These are phyloP conservation scores for Denticeps clupeoides DNA, from an alignment of 2,797 vertebrate species.

Conservation along the genomic window DNA sequence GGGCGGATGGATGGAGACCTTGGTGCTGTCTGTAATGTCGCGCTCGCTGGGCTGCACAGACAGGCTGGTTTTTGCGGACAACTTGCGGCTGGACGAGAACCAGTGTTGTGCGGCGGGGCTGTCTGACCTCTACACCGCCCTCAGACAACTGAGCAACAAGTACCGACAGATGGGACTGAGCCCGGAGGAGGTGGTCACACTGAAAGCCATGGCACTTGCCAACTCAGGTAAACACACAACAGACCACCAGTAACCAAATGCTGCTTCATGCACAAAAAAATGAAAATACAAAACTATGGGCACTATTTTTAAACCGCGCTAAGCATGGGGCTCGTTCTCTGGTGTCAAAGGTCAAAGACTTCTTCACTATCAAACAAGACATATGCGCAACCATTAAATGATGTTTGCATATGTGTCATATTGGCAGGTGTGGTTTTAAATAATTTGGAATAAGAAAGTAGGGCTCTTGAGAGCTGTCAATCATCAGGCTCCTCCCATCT, in stretches of 20 bases:
- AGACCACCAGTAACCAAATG: conserved; percentile 5
- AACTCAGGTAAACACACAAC: conserved; percentile 46
- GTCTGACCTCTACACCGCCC: conserved; percentile 40
- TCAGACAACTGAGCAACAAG: conserved; percentile 44
- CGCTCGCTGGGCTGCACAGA: conserved; percentile 37
- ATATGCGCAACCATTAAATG: no score
- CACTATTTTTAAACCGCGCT: no score
- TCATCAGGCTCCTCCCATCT: no score
- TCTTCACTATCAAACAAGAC: no score
- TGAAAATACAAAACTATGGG: background rate
- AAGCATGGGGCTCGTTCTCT: no score
- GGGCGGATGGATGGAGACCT: conserved; percentile 60
- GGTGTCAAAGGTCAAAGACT: no score
- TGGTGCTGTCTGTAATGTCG: conserved; percentile 54
- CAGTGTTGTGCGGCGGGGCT: conserved; percentile 45
- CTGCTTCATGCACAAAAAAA: background rate
- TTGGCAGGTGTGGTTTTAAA: no score
- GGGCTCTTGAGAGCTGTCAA: no score
- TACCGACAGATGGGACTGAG: conserved; percentile 49
- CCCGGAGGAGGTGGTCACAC: conserved; percentile 45
- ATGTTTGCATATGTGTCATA: no score
- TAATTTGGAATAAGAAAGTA: no score
- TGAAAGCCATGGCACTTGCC: conserved; percentile 55
- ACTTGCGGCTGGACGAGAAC: conserved; percentile 40
- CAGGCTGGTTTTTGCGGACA: conserved; percentile 50